Base-by-base conservation (phyloP, 1,140 invertebrate genomes). In the Cryptotermes secundus region DNA sequence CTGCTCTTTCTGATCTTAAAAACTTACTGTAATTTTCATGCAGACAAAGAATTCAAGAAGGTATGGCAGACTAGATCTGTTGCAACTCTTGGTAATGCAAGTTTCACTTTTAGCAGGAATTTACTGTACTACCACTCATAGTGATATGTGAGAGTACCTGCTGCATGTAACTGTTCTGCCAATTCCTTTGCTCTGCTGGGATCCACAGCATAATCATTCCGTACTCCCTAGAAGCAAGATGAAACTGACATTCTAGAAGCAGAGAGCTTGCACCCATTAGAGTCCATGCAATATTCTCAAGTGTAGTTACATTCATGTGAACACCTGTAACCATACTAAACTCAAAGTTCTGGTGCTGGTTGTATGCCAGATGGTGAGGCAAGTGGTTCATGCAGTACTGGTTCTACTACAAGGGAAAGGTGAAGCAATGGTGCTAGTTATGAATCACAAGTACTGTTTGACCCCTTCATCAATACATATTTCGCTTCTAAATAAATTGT, bases 141-240 rank as follows among this genome's bases (percentile, higher is more conserved):
- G 45, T 49, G 16, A 49, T 6, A 72, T 31, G 24, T 49, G 31
- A 24, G 19, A 84, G 84, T 88, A 89, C 88, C 93, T 34, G 93
- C 93, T 83, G 91, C 90, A 86, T 91, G 93, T 14, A 94, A 89
- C 86, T 90, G 89, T 85, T 92, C 90, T 3, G 93, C 93, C 81
- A 90, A 88, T 86, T 93, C 92, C 35, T 88, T 89, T 19, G 93
- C 93, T 81, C 90, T 90, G 1, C 83, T 89, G 0, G 88, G 85
- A 89, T 93, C 91, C 59, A 91, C 90, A 26, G 89, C 86, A 81
- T 86, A 84, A 79, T 87, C 85, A 83, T 90, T 86, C 89, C 90
- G 53, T 34, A 87, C 87, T 35, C 88, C 88, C 88, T 89, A 65
- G 34, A 86, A 36, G 81, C 34, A 79, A 82, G 79, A 82, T n/a